Evolutionary conservation across 2,113 vertebrate genomes (phyloP).

Genomic region (Bothrops jararaca): DNA sequence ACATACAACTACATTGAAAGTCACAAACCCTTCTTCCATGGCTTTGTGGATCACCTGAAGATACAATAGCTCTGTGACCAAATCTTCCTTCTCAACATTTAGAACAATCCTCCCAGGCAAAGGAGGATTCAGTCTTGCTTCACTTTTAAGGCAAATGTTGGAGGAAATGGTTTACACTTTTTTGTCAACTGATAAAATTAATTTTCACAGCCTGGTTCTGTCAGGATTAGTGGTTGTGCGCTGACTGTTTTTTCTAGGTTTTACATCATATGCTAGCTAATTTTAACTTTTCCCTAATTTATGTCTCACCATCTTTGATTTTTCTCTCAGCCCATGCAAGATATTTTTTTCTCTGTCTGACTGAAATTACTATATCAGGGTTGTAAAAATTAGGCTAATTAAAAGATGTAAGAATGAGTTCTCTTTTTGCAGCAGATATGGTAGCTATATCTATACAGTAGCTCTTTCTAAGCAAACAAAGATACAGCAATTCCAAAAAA

Average conservation of each 20-base stretch:
- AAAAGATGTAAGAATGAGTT: neutral
- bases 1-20: too few relatives aligned
- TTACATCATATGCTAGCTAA: neutral
- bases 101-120: neutral
- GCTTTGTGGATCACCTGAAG: neutral
- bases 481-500: neutral
- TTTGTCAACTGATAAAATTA: neutral
- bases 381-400: neutral
- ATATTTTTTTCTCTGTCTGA: neutral
- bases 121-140: neutral
- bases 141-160: neutral
- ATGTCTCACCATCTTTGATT: neutral
- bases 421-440: neutral
- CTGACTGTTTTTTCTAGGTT: neutral
- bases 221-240: neutral
- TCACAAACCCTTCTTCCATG: too few relatives aligned
- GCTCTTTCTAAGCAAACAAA: neutral
- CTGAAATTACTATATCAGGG: neutral
- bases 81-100: neutral
- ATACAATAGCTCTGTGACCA: too few relatives aligned
- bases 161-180: neutral
- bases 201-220: too few relatives aligned
- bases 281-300: neutral
- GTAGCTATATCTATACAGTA: neutral
- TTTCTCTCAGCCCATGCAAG: neutral